Evolutionary conservation across 2,797 vertebrate genomes (phyloP), one percentile per base, ranked within the genome.

Genomic region (Phoxinus dragarum): DNA sequence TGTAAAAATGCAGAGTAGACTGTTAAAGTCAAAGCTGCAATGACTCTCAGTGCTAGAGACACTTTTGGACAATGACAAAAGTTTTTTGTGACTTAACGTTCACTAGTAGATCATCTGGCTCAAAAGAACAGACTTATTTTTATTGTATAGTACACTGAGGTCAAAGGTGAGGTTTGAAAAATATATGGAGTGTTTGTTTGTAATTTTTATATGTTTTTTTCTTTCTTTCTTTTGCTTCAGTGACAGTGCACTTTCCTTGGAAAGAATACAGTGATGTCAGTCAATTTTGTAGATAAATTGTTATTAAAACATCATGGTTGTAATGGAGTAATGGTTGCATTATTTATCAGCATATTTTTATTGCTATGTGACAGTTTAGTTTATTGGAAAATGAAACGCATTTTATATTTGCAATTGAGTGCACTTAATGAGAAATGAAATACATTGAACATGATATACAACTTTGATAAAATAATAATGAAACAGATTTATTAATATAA

Each of bases 251-350:
- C 93, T 94, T 95, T 95, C 93, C 93, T 94, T 94, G 86, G 92
- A 91, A 89, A 93, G 91, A 95, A 91, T 91, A 95, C 96, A 97
- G 96, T 96, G 95, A 96, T 96, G 97, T 96, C 95, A 97, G 96
- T 97, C 96, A 94, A 94, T 98, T 99, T 98, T 98, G 96, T 98
- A 99, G 96, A 96, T 97, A 95, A 96, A 97, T 96, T 97, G 96
- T 96, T 98, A 98, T 97, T 98, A 96, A 98, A 97, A 97, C 95
- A 97, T 94, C 77, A 95, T 93, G 92, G 77, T 92, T 94, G 94
- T 95, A 96, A 93, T 91, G 91, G 76, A 90, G 93, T 93, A 31
- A 90, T 92, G 93, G 90, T 96, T 93, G 94, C 94, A 91, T 90
- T 94, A 91, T 94, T 94, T 93, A 86, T 90, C 34, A 84, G 44